phyloP scores from a whole-genome alignment of 2,113 vertebrate species.

The Shinisaurus crocodilurus region DNA sequence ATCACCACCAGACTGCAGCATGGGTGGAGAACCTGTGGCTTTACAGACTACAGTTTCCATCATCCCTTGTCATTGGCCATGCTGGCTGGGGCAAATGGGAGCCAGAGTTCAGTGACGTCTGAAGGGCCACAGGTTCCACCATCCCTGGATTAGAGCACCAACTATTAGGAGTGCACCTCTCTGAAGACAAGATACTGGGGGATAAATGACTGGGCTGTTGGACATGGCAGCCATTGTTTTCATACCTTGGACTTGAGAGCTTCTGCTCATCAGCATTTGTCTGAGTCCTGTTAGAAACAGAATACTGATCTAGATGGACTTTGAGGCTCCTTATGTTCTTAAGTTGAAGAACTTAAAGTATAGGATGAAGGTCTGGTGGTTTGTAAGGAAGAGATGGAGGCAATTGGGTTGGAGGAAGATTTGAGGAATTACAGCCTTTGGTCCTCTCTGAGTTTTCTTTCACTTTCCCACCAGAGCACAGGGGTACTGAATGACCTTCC shows the following conservation, averaged over 20 bases:
- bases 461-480: conserved; percentile 35
- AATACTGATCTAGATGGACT: background rate
- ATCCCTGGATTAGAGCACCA: background rate
- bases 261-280: background rate
- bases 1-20: background rate
- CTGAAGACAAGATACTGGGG: background rate
- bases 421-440: background rate
- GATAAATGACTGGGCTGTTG: background rate
- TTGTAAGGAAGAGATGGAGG: background rate
- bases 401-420: background rate
- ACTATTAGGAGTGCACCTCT: background rate
- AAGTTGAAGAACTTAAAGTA: background rate
- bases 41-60: background rate
- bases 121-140: background rate
- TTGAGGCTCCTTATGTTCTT: background rate
- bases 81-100: background rate
- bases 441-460: background rate
- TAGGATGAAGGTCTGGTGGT: background rate
- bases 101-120: background rate
- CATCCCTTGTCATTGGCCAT: background rate
- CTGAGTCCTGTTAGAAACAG: too few species aligned
- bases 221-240: background rate
- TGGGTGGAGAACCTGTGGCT: background rate
- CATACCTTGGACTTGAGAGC: background rate
- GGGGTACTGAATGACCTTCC: conserved; percentile 46